Percentiles rank a stretch among this genome's conserved stretches.
Conservation (phyloP, 2,888 invertebrate genomes). For the Stenchaetothrips biformis region DNA sequence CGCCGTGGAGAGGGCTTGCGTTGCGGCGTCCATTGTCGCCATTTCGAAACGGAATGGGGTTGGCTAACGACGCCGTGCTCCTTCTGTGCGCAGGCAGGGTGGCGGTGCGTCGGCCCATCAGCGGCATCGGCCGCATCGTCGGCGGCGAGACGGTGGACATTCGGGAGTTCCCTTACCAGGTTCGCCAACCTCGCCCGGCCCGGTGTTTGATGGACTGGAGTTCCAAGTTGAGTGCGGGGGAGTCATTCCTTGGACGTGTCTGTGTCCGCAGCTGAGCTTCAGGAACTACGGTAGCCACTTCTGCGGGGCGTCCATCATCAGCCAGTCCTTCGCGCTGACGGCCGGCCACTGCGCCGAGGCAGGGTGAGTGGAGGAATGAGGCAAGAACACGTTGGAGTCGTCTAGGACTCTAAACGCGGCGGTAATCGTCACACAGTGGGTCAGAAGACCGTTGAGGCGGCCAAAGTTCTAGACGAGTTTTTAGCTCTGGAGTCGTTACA, state of each 20-base stretch:
- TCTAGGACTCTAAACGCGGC: too few species aligned
- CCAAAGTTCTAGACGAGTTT: too few species aligned
- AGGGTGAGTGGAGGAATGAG: background rate
- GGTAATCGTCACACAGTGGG: too few species aligned
- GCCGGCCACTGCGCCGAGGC: background rate
- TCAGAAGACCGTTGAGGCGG: too few species aligned
- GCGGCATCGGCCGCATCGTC: constrained; percentile 9
- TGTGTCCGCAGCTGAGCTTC: constrained; percentile 9
- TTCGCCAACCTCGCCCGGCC: background rate
- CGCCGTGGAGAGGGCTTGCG: background rate
- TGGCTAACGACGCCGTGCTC: background rate
- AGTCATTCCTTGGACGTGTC: background rate
- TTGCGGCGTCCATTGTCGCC: background rate
- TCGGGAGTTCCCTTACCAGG: background rate
- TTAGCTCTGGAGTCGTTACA: too few species aligned
- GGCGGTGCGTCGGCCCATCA: background rate
- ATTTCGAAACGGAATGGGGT: background rate
- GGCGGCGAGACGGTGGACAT: background rate
- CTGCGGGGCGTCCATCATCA: constrained; percentile 10
- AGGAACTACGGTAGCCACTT: constrained; percentile 6
- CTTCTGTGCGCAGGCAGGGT: background rate
- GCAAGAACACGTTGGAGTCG: too few species aligned
- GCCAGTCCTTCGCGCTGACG: background rate
- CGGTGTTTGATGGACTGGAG: too few species aligned
- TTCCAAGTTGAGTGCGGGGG: too few species aligned